phyloP scores from a whole-genome alignment of 2,888 invertebrate species.

The Caenorhabditis imperialis region DNA sequence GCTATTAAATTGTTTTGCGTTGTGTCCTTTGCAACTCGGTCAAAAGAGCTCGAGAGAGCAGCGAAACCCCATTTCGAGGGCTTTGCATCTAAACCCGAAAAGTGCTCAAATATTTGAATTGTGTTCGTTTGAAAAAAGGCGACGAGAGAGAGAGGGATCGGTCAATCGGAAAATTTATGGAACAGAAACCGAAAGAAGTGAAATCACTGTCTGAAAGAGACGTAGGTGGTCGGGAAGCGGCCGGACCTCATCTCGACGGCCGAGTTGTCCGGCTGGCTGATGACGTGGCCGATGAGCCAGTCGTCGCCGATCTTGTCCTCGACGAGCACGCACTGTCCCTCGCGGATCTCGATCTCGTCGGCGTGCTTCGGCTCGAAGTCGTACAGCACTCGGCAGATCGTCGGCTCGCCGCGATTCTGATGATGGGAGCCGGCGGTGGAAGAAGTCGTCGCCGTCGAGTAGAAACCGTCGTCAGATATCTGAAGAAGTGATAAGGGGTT shows the following conservation, averaged over 20 bases:
- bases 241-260: slow-evolving; percentile 47
- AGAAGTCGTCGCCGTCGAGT: slow-evolving; percentile 44
- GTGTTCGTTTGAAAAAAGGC: slow-evolving; percentile 9
- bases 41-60: not conserved
- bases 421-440: slow-evolving; percentile 7
- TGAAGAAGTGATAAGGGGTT: not conserved
- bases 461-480: slow-evolving; percentile 70
- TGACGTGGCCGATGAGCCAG: slow-evolving; percentile 64
- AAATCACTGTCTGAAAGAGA: slow-evolving; percentile 52
- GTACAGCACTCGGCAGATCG: slow-evolving; percentile 61
- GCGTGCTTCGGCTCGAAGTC: slow-evolving; percentile 63
- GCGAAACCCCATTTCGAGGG: slow-evolving; percentile 13
- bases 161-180: not conserved
- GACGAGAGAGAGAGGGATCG: not conserved
- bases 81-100: slow-evolving; percentile 12
- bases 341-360: slow-evolving; percentile 63
- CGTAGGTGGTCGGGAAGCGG: slow-evolving; percentile 67
- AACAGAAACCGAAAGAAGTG: not conserved
- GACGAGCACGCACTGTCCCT: slow-evolving; percentile 64
- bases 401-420: not conserved
- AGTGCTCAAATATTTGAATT: slow-evolving; percentile 39
- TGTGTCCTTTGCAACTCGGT: slow-evolving; percentile 3
- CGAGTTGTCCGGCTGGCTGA: slow-evolving; percentile 45
- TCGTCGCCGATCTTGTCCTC: slow-evolving; percentile 66
- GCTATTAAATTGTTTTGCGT: slow-evolving; percentile 22